Conservation (phyloP, 2,797 vertebrate species). For the Rachycentron canadum region DNA sequence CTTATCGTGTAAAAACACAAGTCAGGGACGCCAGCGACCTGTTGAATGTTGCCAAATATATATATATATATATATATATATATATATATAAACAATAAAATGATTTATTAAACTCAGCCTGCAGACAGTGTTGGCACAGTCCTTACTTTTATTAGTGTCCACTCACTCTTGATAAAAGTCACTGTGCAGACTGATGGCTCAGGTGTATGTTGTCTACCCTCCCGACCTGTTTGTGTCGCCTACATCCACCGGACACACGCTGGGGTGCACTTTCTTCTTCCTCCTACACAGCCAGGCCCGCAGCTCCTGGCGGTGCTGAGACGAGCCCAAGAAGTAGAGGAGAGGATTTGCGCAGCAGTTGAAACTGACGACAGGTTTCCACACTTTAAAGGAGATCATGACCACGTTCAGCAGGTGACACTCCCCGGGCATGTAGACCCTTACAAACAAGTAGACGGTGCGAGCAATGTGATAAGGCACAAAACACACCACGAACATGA, state of each 20-base stretch:
- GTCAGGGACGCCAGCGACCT: constrained; percentile 4
- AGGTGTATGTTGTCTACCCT: background rate
- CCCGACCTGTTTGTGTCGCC: constrained; percentile 1
- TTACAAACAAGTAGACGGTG: constrained; percentile 61
- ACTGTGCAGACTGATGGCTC: background rate
- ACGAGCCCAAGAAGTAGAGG: constrained; percentile 70
- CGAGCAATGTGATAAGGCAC: constrained; percentile 72
- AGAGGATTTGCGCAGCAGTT: constrained; percentile 78
- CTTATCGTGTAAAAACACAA: background rate
- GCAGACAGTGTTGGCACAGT: background rate
- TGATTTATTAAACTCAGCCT: background rate
- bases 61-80: constrained; percentile 23
- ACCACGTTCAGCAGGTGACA: constrained; percentile 58
- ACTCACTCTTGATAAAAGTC: background rate
- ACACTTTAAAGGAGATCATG: constrained; percentile 70
- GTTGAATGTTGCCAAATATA: constrained; percentile 23
- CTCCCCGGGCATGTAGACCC: constrained; percentile 44
- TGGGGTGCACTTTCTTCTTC: constrained; percentile 41
- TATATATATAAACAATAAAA: constrained; percentile 55
- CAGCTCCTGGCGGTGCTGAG: constrained; percentile 40
- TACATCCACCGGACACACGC: constrained; percentile 26
- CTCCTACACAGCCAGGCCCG: constrained; percentile 47
- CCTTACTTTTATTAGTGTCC: background rate
- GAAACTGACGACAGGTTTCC: constrained; percentile 74
- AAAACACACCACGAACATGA: constrained; percentile 76